Percentiles rank a stretch among this genome's conserved stretches.
phyloP scores from a whole-genome alignment of 53 echinoderm and acorn worm genomes.

The Crossaster papposus region DNA sequence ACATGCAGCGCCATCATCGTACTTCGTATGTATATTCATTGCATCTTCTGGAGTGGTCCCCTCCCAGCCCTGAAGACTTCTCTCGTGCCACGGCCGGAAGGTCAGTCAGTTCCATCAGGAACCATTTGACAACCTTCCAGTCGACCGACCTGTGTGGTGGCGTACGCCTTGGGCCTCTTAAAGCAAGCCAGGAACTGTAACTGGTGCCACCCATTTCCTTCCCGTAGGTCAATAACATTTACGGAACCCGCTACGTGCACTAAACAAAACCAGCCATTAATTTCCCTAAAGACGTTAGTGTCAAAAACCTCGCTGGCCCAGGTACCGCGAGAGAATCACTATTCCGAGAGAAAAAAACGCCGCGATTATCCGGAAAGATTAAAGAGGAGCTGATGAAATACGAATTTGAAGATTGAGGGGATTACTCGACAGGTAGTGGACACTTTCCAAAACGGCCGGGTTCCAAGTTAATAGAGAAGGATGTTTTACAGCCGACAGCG shows the following conservation, averaged over 20 bases:
- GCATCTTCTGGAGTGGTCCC: background rate
- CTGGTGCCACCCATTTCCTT: conserved; percentile 58
- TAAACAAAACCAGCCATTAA: background rate
- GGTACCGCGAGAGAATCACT: background rate
- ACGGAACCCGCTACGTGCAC: background rate
- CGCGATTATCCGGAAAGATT: conserved; percentile 27
- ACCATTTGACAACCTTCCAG: conserved; percentile 20
- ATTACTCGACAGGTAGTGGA: background rate
- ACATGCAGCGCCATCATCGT: too few relatives aligned
- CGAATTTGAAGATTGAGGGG: conserved; percentile 5
- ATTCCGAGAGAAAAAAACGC: background rate
- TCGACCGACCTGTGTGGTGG: background rate
- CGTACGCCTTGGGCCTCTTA: too few relatives aligned
- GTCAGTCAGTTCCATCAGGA: conserved; percentile 1
- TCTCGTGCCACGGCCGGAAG: background rate
- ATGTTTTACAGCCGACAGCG: background rate
- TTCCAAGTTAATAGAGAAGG: background rate
- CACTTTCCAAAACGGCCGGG: background rate
- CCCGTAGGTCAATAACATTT: background rate
- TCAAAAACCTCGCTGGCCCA: background rate
- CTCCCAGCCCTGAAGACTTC: background rate
- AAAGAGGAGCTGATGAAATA: background rate
- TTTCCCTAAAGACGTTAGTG: background rate
- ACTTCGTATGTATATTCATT: background rate
- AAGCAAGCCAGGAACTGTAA: conserved; percentile 23